Evolutionary conservation across 92 coral and sea anemone species (phyloP), one percentile per base, ranked within the genome.

Genomic region (Heliopora coerulea): DNA sequence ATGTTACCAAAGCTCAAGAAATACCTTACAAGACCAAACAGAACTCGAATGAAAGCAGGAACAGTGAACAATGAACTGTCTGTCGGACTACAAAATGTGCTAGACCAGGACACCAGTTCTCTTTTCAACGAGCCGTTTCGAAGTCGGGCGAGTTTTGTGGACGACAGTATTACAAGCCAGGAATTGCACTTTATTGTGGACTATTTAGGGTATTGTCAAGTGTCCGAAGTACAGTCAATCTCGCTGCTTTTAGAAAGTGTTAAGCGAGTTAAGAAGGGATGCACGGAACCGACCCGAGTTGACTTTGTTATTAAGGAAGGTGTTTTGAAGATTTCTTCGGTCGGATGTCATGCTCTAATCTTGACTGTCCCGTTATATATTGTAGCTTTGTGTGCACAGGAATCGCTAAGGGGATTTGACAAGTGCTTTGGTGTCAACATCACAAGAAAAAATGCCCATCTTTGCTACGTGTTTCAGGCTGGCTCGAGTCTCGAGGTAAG

Each of bases 401-500:
- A 95, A 50, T 91, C 89, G 19, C 89, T 95, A 17, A 85, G 96
- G 28, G 96, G 99, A 27, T 95, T 90, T 73, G 96, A 95, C 14
- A 86, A 85, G 28, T 78, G 88, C 24, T 95, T 89, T 86, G 99
- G 96, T 32, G 41, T 89, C 66, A 95, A 95, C 69, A 88, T 95
- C 33, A 95, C 99, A 18, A 81, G 99, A 40, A 95, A 86, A 56
- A 90, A 85, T 42, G 87, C 85, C 0, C 99, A 95, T 62, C 81
- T 95, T 86, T 89, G 99, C 69, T 96, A 95, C 52, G 99, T 91
- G 21, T 95, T 95, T 50, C 88, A 95, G 77, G 99, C 99, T 1
- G 96, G 99, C 0, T 95, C 99, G 0, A 86, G 88, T 56, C 91
- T 89, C 12, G 99, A 95, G 99, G 99, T 95, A 56, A 80, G 99